phyloP scores from a whole-genome alignment of 2,888 invertebrate genomes.

The Drosophila nigricruria region DNA sequence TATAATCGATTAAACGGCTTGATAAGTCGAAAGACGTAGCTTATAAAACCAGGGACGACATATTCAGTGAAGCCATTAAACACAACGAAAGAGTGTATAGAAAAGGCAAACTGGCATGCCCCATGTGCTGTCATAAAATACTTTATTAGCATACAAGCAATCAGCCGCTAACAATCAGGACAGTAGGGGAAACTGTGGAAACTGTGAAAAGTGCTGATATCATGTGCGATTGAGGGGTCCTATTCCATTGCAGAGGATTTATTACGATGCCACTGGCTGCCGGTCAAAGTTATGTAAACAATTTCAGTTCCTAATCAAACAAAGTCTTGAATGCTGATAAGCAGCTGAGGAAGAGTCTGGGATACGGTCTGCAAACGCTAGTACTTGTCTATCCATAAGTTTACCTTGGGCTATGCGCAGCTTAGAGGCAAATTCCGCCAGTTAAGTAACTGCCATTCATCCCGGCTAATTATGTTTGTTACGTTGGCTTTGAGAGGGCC shows the following conservation, averaged over 20 bases:
- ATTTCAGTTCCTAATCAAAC: slow-evolving; percentile 64
- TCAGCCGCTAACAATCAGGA: neutral
- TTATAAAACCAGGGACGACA: neutral
- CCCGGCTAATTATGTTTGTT: slow-evolving; percentile 6
- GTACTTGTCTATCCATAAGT: neutral
- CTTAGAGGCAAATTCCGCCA: slow-evolving; percentile 1
- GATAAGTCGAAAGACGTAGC: neutral
- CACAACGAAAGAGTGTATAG: neutral
- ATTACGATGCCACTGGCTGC: slow-evolving; percentile 7
- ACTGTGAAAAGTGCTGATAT: slow-evolving; percentile 28
- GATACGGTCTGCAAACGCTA: neutral
- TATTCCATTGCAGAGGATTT: slow-evolving; percentile 13
- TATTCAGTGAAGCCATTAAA: neutral
- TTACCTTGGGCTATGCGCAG: neutral
- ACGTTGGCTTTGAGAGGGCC: neutral
- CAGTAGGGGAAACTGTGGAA: neutral
- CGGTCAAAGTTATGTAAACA: slow-evolving; percentile 46
- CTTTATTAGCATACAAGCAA: slow-evolving; percentile 68
- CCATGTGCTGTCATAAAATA: slow-evolving; percentile 69
- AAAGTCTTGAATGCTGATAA: slow-evolving; percentile 27
- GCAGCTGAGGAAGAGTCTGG: neutral
- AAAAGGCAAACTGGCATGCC: slow-evolving; percentile 5
- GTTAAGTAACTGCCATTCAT: slow-evolving; percentile 53
- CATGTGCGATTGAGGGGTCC: slow-evolving; percentile 4
- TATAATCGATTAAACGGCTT: no score